These are phyloP conservation scores for Troilus luridus DNA, from an alignment of 2,888 invertebrate species.

Conservation along the genomic window DNA sequence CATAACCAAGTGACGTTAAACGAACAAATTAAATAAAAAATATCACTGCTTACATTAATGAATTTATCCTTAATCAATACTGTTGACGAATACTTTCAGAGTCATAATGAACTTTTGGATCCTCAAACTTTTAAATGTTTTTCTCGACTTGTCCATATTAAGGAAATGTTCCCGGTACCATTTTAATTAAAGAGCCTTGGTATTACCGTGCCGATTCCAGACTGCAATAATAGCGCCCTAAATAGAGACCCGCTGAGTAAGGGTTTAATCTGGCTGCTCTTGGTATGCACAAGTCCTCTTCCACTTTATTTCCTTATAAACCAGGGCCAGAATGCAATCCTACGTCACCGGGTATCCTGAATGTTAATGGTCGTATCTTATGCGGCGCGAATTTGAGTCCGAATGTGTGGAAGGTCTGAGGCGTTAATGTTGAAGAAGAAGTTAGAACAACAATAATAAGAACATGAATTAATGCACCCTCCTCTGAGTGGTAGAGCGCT, in stretches of 20 bases:
- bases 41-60: no score
- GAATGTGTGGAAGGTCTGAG: background rate
- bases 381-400: background rate
- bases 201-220: background rate
- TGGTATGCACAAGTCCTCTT: background rate
- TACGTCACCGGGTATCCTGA: background rate
- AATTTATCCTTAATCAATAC: background rate
- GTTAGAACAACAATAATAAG: no score
- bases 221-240: background rate
- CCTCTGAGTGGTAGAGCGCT: no score
- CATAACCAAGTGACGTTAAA: no score
- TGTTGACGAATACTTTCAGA: background rate
- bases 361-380: background rate
- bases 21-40: no score
- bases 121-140: background rate
- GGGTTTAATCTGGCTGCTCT: background rate
- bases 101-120: background rate
- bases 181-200: background rate
- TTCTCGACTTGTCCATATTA: background rate
- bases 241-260: background rate
- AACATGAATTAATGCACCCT: no score
- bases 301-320: constrained; percentile 2
- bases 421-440: no score
- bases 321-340: background rate
- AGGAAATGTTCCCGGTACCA: background rate